These are phyloP conservation scores for Bovichtus diacanthus DNA, from an alignment of 2,797 vertebrate genomes.

Conservation along the genomic window DNA sequence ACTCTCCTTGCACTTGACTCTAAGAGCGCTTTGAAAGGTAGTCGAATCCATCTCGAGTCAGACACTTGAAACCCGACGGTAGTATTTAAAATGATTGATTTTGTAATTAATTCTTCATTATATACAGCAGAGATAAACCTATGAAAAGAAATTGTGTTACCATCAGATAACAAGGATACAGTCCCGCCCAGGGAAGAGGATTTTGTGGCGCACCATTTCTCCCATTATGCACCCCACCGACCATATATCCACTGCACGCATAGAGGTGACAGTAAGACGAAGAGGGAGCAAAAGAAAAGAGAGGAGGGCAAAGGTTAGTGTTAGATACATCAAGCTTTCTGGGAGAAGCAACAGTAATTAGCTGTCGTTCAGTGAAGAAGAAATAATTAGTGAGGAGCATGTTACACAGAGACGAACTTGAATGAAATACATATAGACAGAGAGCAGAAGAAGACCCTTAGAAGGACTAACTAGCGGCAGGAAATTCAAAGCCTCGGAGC, in stretches of 20 bases:
- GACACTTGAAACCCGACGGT: neutral
- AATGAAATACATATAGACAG: slow-evolving; percentile 45
- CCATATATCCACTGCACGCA: slow-evolving; percentile 94
- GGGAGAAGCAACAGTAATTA: slow-evolving; percentile 66
- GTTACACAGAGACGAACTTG: slow-evolving; percentile 37
- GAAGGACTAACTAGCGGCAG: slow-evolving; percentile 40
- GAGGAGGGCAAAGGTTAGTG: slow-evolving; percentile 70
- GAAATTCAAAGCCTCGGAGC: slow-evolving; percentile 58
- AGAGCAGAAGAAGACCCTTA: slow-evolving; percentile 32
- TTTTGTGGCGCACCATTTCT: slow-evolving; percentile 96
- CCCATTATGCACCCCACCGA: slow-evolving; percentile 96
- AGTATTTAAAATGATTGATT: neutral
- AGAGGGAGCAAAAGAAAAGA: slow-evolving; percentile 76
- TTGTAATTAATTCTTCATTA: neutral
- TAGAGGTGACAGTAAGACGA: slow-evolving; percentile 80
- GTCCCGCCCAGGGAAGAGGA: slow-evolving; percentile 92
- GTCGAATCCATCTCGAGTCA: slow-evolving; percentile 6
- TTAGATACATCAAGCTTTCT: slow-evolving; percentile 51
- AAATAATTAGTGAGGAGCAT: slow-evolving; percentile 56
- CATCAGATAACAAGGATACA: slow-evolving; percentile 88
- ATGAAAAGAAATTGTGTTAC: slow-evolving; percentile 32
- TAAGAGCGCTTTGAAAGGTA: neutral
- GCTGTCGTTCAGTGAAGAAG: slow-evolving; percentile 57
- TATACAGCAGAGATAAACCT: slow-evolving; percentile 8
- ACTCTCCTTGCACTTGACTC: neutral